Evolutionary conservation across 2,113 vertebrate species (phyloP).

Genomic region (Alligator mississippiensis): DNA sequence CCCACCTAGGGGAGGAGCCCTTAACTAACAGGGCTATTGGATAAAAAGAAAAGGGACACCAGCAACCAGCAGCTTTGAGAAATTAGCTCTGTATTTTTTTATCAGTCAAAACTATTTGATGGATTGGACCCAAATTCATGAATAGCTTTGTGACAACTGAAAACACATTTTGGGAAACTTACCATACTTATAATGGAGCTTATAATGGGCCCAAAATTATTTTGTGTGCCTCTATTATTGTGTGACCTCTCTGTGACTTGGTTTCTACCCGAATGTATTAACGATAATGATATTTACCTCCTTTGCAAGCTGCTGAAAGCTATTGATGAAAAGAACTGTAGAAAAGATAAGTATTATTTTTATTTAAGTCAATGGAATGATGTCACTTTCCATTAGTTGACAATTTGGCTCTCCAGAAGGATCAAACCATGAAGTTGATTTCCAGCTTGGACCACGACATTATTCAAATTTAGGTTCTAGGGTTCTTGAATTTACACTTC

Average conservation of each 20-base stretch:
- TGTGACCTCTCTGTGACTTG: background rate
- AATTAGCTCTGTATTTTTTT: background rate
- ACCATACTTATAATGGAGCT: too few species aligned
- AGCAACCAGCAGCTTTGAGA: background rate
- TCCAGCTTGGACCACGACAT: slow-evolving; percentile 5
- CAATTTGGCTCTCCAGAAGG: background rate
- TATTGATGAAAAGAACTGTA: background rate
- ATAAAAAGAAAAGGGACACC: background rate
- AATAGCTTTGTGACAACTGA: background rate
- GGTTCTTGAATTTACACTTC: background rate
- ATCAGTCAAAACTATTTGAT: background rate
- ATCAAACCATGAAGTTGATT: background rate
- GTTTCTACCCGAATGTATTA: background rate
- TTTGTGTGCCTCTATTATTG: too few species aligned
- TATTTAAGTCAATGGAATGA: background rate
- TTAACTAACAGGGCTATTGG: background rate
- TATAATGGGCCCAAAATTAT: too few species aligned
- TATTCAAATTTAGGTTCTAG: background rate
- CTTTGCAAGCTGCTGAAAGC: background rate
- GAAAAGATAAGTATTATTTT: background rate
- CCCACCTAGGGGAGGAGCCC: too few species aligned
- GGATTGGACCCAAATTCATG: background rate
- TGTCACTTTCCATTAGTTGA: background rate
- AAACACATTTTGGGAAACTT: background rate
- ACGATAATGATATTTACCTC: background rate